Evolutionary conservation across 2,888 invertebrate genomes (phyloP).

Genomic region (Thymelicus sylvestris): DNA sequence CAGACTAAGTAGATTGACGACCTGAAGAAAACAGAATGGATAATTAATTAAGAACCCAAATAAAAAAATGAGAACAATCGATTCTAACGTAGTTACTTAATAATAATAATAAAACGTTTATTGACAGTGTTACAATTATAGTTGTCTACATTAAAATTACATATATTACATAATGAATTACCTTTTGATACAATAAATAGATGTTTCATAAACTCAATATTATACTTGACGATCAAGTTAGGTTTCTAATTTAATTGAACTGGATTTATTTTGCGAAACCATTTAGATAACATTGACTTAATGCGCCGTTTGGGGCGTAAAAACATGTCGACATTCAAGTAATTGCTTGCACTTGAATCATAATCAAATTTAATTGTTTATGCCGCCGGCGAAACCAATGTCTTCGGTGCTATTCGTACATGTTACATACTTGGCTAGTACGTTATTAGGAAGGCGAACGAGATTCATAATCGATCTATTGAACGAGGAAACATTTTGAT

Average conservation of each 20-base stretch:
- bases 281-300: conserved; percentile 40
- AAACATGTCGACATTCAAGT: conserved; percentile 49
- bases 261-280: conserved; percentile 39
- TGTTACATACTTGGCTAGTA: conserved; percentile 22
- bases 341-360: conserved; percentile 44
- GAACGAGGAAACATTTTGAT: conserved; percentile 40
- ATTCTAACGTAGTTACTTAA: too few species aligned
- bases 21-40: too few species aligned
- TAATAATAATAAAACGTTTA: too few species aligned
- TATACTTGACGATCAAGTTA: conserved; percentile 13
- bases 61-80: too few species aligned
- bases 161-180: too few species aligned
- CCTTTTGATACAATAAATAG: too few species aligned
- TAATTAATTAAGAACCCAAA: too few species aligned
- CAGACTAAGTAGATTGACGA: too few species aligned
- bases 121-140: too few species aligned
- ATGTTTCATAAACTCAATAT: neutral
- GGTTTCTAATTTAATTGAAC: conserved; percentile 30
- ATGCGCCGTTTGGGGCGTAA: conserved; percentile 40
- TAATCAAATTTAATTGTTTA: conserved; percentile 48
- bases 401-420: conserved; percentile 29
- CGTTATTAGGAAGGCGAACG: conserved; percentile 41
- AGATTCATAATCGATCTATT: conserved; percentile 41
- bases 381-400: conserved; percentile 46
- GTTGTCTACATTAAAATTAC: too few species aligned